Evolutionary conservation across 37 sponge, comb jelly and placozoan species (phyloP), one percentile per base, ranked within the genome.

Genomic region (Petrosia ficiformis): DNA sequence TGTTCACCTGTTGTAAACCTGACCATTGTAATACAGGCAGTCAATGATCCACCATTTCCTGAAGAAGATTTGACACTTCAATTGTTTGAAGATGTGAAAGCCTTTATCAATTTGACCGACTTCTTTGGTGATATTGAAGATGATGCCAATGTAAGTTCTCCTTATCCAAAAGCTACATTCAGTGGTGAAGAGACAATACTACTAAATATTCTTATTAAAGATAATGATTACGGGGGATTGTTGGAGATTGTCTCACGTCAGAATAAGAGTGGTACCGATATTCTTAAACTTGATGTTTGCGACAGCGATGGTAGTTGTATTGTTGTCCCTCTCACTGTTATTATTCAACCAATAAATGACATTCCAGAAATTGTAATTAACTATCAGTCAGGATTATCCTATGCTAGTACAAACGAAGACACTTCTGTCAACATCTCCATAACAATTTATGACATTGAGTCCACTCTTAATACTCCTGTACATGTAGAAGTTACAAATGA

Each of bases 51-150:
- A 21, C 96, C 96, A 0, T 77, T 61, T 71, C 78, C 86, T 0
- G 74, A 59, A 0, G 76, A 76, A 2, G 72, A 81, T 44, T 70
- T 87, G 5, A 44, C 34, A 32, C 32, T 87, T 5, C 26, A 38
- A 25, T 29, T 88, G 0, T 42, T 28, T 26, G 96, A 95, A 44
- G 96, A 95, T 67, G 74, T 71, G 22, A 34, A 74, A 4, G 57
- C 67, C 1, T 77, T 88, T 24, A 48, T 48, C 8, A 44, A 63
- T 35, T n/a, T 91, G 14, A 57, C 76, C 1, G 58, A 79, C n/a
- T 94, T 57, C 64, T 91, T 95, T 48, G 72, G 67, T 24, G 96
- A 95, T 57, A 72, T 78, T 30, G 91, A 95, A 57, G 96, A 91
- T 58, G 87, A 92, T 52, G 52, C 79, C n/a, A 40, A 69, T 33